phyloP scores from a whole-genome alignment of 2,113 vertebrate genomes.

The Sporophila hypoxantha region DNA sequence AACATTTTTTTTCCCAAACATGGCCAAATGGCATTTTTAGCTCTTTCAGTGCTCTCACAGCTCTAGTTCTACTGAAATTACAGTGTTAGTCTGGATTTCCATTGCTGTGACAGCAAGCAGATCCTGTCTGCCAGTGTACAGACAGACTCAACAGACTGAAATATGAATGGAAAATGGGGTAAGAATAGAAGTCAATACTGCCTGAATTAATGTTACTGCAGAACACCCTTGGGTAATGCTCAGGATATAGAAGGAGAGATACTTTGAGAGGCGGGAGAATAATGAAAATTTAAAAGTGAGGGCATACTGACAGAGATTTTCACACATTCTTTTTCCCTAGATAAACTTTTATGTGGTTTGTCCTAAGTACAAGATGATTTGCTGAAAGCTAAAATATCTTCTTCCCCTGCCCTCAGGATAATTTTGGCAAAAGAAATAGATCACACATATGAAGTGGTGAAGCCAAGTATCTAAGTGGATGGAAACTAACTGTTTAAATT shows the following conservation, averaged over 20 bases:
- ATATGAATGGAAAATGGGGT: neutral
- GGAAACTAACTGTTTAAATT: neutral
- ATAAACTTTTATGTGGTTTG: neutral
- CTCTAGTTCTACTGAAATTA: neutral
- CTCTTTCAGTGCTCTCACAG: neutral
- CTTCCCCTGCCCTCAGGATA: neutral
- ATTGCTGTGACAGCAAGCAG: neutral
- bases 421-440: neutral
- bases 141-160: neutral
- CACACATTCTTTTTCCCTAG: neutral
- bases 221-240: neutral
- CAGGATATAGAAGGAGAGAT: neutral
- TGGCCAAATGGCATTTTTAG: neutral
- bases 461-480: neutral
- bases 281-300: neutral
- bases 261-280: neutral
- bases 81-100: neutral
- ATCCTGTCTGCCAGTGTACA: neutral
- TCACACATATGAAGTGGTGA: neutral
- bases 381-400: neutral
- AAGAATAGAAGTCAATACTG: neutral
- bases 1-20: neutral
- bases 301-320: neutral
- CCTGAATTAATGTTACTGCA: neutral
- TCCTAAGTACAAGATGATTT: neutral